Base-by-base conservation (phyloP, 2,888 invertebrate genomes). In the Sminthurides aquaticus region DNA sequence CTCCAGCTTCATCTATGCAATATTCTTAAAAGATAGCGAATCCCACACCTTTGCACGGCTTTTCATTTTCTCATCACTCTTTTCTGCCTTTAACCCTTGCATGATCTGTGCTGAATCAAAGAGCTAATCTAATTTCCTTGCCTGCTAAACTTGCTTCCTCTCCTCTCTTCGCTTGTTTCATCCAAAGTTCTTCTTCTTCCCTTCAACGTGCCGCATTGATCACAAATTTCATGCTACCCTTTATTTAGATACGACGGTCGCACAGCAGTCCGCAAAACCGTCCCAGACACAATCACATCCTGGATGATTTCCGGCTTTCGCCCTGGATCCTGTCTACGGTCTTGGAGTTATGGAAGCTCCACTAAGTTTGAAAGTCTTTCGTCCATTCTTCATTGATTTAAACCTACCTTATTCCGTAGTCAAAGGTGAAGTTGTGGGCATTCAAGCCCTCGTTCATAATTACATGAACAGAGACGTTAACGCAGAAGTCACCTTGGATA, bases 331-430 rank as follows among this genome's bases (percentile, higher is more conserved):
- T 0, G 81, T 86, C 0, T 76, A 85, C 72, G 93, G 93, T 11
- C 79, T 93, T 49, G 92, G 91, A 2, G 81, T 93, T 1, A 84
- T 87, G 0, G 84, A 87, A 26, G 67, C 65, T 76, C 75, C 68
- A 77, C 80, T 76, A 75, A 79, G 80, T 85, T 80, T 86, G 60
- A 84, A 86, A 81, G 90, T 92, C 1, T 88, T 89, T 79, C 86
- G 89, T 73, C 87, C 88, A 11, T 91, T 98, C 78, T 90, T 90
- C 72, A 85, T 96, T 54, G 86, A 87, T 8, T 83, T 93, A 8
- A 90, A 94, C 77, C 80, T 97, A 58, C 98, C 98, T 0, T 89
- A 90, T 75, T 87, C 90, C 0, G 86, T 98, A 18, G 88, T 91
- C 74, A 84, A 87, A 69, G 95, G 94, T 26, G 99, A 99, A 82